phyloP scores from a whole-genome alignment of 2,797 vertebrate genomes.

The Coregonus suidteri region DNA sequence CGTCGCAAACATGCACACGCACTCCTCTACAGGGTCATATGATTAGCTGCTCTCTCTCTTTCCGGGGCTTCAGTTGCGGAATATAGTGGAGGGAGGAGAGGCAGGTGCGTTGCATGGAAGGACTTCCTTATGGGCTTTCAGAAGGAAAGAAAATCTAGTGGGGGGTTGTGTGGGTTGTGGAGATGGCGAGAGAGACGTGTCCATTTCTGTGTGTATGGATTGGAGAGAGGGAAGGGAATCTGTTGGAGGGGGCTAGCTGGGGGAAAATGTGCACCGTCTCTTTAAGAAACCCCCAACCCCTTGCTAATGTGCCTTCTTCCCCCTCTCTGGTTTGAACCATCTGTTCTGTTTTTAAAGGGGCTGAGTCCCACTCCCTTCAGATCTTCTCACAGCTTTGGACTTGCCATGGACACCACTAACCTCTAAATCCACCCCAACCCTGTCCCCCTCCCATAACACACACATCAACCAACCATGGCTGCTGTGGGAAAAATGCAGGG shows the following conservation, averaged over 20 bases:
- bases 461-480: background rate
- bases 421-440: constrained; percentile 1
- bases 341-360: constrained; percentile 51
- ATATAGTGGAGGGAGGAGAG: constrained; percentile 2
- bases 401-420: background rate
- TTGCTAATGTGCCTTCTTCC: constrained; percentile 36
- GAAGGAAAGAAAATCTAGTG: constrained; percentile 21
- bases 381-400: background rate
- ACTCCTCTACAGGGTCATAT: constrained; percentile 23
- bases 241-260: background rate
- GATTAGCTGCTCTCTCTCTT: background rate
- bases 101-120: constrained; percentile 40
- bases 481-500: constrained; percentile 5
- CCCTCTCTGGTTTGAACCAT: constrained; percentile 54
- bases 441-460: constrained; percentile 10
- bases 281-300: constrained; percentile 56
- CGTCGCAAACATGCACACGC: background rate
- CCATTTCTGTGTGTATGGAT: background rate
- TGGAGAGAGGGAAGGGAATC: background rate
- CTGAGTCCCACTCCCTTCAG: constrained; percentile 23
- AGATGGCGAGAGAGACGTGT: constrained; percentile 22
- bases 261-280: constrained; percentile 36
- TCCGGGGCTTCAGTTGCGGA: constrained; percentile 25
- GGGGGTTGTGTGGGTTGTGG: background rate
- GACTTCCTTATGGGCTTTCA: constrained; percentile 48